Evolutionary conservation across 2,888 invertebrate genomes (phyloP), one percentile per base, ranked within the genome.

Genomic region (Drosophila cognata): DNA sequence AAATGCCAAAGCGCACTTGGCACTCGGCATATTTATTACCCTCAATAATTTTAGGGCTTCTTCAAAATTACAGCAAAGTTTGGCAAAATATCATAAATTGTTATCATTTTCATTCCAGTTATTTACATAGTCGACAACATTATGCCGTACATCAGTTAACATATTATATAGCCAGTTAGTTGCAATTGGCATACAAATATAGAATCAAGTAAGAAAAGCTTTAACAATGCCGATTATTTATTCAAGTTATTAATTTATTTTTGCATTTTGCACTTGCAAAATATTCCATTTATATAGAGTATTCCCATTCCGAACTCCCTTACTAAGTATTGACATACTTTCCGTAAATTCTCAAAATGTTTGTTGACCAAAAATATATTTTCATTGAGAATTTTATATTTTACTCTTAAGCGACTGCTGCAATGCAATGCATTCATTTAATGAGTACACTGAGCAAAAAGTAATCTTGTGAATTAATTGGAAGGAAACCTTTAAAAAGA

Each of bases 1-100:
- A 80, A 80, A 89, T 87, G 63, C 74, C 89, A 72, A 66, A 60
- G 80, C 61, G 66, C 64, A 66, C 76, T 70, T 67, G 52, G 71
- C 57, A 68, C 70, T 74, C 50, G 29, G 28, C 53, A 73, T 71
- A 72, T 77, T 75, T 77, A 80, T 74, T 64, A 70, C 66, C 58
- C 81, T 68, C 43, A 56, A 67, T 41, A 57, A 43, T 57, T 67
- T 43, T 68, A 36, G 31, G 67, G 31, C 29, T 51, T 36, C 67
- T 36, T 35, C 5, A 11, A 51, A 67, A 25, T 57, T 5, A 36
- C 18, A 25, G n/a, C 29, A 25, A 57, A 51, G 33, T 41, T 68
- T 50, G 55, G 41, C 21, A 16, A 21, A 31, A 43, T 21, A 21
- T 43, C n/a, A 43, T 57, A 57, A 31, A 57, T 33, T 31, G 5